Evolutionary conservation across 2,113 vertebrate genomes (phyloP).

Genomic region (Nothocercus julius): DNA sequence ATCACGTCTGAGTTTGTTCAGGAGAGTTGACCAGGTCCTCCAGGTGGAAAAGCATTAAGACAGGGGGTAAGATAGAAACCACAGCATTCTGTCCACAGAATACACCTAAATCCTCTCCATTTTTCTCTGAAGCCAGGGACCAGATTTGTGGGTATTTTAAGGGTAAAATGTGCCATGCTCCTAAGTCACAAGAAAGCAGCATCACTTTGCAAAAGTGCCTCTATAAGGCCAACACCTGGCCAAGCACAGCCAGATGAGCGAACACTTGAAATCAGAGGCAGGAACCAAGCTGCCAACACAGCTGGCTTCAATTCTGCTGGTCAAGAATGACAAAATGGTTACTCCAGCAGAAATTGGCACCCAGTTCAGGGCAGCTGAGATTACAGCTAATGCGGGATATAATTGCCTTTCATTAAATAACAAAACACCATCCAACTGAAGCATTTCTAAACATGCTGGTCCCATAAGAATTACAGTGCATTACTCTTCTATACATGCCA

Average conservation of each 20-base stretch:
- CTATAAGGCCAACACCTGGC: neutral
- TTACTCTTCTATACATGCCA: slow-evolving; percentile 3
- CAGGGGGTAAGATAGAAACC: neutral
- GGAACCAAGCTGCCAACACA: neutral
- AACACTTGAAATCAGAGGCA: neutral
- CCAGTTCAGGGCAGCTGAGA: slow-evolving; percentile 52
- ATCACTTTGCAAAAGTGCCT: neutral
- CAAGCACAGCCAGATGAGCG: neutral
- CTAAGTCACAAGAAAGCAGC: neutral
- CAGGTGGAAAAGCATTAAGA: neutral
- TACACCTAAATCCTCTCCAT: neutral
- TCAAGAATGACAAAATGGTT: neutral
- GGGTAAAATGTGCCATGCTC: neutral
- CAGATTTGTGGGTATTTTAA: neutral
- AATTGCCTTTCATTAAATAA: slow-evolving; percentile 63
- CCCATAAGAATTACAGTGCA: slow-evolving; percentile 44
- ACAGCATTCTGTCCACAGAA: neutral
- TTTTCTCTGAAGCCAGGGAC: neutral
- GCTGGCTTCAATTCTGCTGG: neutral
- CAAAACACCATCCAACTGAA: slow-evolving; percentile 56
- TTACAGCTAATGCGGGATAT: slow-evolving; percentile 47
- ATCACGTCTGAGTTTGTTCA: neutral
- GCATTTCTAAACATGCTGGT: slow-evolving; percentile 53
- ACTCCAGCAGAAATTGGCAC: slow-evolving; percentile 28
- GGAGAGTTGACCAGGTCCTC: neutral